Evolutionary conservation across 2,888 invertebrate species (phyloP).

Genomic region (Himalopsyche japonica): DNA sequence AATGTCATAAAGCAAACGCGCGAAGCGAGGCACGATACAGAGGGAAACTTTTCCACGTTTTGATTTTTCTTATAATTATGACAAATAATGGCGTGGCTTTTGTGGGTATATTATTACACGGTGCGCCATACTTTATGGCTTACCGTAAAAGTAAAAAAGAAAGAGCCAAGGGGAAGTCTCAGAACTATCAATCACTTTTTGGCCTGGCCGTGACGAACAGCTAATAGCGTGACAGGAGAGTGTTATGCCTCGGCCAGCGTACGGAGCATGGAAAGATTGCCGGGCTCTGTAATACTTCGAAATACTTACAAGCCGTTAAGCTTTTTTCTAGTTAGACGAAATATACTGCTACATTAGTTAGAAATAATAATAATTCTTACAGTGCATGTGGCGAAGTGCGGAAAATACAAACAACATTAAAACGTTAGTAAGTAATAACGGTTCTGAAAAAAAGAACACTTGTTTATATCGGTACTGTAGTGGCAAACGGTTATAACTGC

Average conservation of each 20-base stretch:
- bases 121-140: conserved; percentile 27
- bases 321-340: neutral
- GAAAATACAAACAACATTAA: neutral
- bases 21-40: neutral
- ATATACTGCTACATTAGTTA: neutral
- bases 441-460: neutral
- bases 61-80: conserved; percentile 26
- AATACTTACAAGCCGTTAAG: neutral
- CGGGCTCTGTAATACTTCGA: neutral
- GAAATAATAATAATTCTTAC: neutral
- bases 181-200: conserved; percentile 36
- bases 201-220: conserved; percentile 39
- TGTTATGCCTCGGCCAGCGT: neutral
- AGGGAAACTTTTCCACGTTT: conserved; percentile 6
- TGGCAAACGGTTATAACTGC: no score
- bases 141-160: conserved; percentile 11
- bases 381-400: neutral
- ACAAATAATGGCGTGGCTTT: conserved; percentile 35
- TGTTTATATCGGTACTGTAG: no score
- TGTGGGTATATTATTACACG: conserved; percentile 37
- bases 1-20: neutral
- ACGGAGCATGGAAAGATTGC: neutral
- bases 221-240: conserved; percentile 35
- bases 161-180: conserved; percentile 19
- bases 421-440: neutral